Percentiles rank a stretch among this genome's conserved stretches.
Evolutionary conservation across 2,888 invertebrate species (phyloP).

Genomic region (Hyles lineata): DNA sequence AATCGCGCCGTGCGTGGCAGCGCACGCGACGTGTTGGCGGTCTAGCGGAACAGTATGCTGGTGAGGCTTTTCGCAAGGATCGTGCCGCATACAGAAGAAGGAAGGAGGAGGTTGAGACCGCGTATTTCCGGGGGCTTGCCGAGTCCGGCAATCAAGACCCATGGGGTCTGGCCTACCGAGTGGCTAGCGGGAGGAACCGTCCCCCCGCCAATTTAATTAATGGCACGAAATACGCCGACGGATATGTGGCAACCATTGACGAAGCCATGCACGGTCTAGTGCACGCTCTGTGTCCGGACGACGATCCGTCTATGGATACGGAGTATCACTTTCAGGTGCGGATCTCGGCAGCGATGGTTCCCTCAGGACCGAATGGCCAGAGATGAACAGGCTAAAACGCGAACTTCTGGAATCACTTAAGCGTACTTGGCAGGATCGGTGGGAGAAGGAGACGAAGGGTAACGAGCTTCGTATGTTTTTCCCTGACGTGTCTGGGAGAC

Average conservation of each 20-base stretch:
- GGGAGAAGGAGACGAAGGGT: constrained; percentile 21
- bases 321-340: constrained; percentile 42
- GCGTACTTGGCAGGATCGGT: no score
- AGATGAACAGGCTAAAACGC: no score
- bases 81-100: not conserved
- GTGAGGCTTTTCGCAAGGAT: not conserved
- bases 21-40: not conserved
- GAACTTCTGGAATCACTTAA: no score
- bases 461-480: constrained; percentile 19
- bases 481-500: no score
- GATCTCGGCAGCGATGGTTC: constrained; percentile 36
- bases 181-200: constrained; percentile 37
- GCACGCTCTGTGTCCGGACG: constrained; percentile 47
- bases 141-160: constrained; percentile 39
- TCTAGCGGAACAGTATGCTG: no score
- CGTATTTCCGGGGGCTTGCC: constrained; percentile 21
- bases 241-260: constrained; percentile 28
- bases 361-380: constrained; percentile 37
- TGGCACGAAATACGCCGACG: constrained; percentile 33
- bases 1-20: constrained; percentile 28
- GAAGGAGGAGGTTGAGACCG: constrained; percentile 11
- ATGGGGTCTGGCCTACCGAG: constrained; percentile 43
- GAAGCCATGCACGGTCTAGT: constrained; percentile 40
- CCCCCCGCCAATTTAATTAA: constrained; percentile 38
- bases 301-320: constrained; percentile 36